Base-by-base conservation (phyloP, 1,140 invertebrate genomes). In the Monomorium pharaonis region DNA sequence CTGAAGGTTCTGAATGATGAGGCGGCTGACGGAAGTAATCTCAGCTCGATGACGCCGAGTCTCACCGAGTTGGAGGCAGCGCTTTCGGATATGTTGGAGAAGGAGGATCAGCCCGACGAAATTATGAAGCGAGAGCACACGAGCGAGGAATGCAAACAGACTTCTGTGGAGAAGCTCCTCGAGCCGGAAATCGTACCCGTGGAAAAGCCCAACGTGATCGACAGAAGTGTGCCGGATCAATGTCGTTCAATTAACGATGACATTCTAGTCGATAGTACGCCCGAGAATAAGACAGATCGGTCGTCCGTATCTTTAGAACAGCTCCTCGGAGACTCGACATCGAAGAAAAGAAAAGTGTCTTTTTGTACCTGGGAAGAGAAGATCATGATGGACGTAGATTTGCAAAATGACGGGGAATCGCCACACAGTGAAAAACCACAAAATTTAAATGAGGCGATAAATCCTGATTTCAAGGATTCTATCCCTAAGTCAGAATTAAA, bases 21-120 rank as follows among this genome's bases (percentile, higher is more conserved):
- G 18, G 77, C 49, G 4, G 75, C 77, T 0, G 90, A 94, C 21
- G 92, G 83, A 47, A 93, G 93, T 67, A 94, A 95, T 78, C 80
- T 93, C 16, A 94, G 93, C 69, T 95, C 94, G 69, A 95, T 94
- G 94, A 95, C 94, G 27, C 94, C 95, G 7, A 95, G 94, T 58
- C 90, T 95, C 27, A 94, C 91, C 33, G 95, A 95, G 81, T 62
- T 95, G 47, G 94, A 95, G 74, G 94, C 88, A 6, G 94, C 94
- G 2, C 90, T 95, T 30, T 94, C 93, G 18, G 94, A 95, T 69
- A 94, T 95, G 92, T 74, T 95, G 6, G 95, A 95, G 76, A 92
- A 91, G 51, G 93, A 94, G 33, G 94, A 94, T 7, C 42, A 77
- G 0, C 88, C 76, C 2, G 78, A 89, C 0, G 42, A 33, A 4